Evolutionary conservation across 2,113 vertebrate species (phyloP).

Genomic region (Hipposideros armiger): DNA sequence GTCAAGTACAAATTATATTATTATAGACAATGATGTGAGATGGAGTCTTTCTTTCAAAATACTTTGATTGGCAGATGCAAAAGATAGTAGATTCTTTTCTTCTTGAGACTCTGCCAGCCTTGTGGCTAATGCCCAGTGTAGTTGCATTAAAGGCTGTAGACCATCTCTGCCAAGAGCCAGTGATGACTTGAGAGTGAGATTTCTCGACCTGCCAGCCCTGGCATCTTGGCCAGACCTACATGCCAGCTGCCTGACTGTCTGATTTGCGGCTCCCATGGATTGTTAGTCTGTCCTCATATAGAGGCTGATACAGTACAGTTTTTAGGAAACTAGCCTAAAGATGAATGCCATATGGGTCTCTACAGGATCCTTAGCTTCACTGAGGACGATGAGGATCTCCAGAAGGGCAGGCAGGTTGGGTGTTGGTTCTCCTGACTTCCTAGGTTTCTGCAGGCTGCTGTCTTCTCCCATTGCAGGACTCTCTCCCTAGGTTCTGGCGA

Average conservation of each 20-base stretch:
- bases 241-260: not conserved
- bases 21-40: not conserved
- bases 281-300: not conserved
- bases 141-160: not conserved
- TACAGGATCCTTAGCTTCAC: not conserved
- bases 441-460: not conserved
- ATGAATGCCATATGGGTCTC: not conserved
- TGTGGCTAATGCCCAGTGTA: not conserved
- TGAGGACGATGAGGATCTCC: not conserved
- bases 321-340: not conserved
- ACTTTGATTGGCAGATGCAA: constrained; percentile 16
- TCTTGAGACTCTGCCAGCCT: not conserved
- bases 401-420: not conserved
- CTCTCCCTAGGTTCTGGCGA: not conserved
- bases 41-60: not conserved
- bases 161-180: not conserved
- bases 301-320: not conserved
- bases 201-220: not conserved
- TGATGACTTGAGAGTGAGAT: not conserved
- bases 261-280: not conserved
- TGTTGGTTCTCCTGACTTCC: not conserved
- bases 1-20: not conserved
- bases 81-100: constrained; percentile 23
- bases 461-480: not conserved
- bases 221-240: not conserved